A percentile compares a stretch with the other conserved stretches of the same genome.
These are phyloP conservation scores for Halcyon leucocephala DNA, from an alignment of 2,797 vertebrate species.

Conservation along the genomic window DNA sequence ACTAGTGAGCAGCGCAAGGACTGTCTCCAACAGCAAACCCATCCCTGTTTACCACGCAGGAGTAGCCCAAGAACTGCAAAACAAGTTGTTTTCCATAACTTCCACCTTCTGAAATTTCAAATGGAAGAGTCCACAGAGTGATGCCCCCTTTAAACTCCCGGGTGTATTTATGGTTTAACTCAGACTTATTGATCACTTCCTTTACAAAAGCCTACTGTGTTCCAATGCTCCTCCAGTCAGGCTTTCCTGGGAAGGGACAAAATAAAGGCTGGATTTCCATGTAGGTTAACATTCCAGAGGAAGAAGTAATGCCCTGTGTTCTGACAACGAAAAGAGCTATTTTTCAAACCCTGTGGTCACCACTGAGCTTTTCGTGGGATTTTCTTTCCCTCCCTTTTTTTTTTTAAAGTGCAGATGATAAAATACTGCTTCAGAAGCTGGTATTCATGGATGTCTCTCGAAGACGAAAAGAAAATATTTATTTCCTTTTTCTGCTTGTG, in stretches of 20 bases:
- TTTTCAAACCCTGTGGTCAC: conserved; percentile 38
- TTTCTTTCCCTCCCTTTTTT: not conserved
- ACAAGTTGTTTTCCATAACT: not conserved
- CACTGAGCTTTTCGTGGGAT: not conserved
- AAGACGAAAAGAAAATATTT: conserved; percentile 85
- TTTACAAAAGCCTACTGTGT: not conserved
- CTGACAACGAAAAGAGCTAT: not conserved
- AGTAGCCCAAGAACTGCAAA: not conserved
- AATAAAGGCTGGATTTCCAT: not conserved
- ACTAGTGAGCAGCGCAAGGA: accelerated
- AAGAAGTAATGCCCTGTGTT: not conserved
- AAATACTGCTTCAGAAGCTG: conserved; percentile 75
- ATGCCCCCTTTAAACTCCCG: not conserved
- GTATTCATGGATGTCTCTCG: conserved; percentile 75
- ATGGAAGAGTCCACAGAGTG: not conserved
- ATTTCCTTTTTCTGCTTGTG: conserved; percentile 85
- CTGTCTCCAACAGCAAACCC: not conserved
- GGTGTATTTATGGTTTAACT: not conserved
- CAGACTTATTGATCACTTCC: not conserved
- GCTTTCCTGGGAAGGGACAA: not conserved
- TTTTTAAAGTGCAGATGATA: conserved; percentile 32
- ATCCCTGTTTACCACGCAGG: accelerated
- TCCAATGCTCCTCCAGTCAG: not conserved
- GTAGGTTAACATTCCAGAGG: not conserved
- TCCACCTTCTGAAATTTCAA: not conserved